Evolutionary conservation across 2,888 invertebrate species (phyloP), one percentile per base, ranked within the genome.

Genomic region (Caenorhabditis angaria): DNA sequence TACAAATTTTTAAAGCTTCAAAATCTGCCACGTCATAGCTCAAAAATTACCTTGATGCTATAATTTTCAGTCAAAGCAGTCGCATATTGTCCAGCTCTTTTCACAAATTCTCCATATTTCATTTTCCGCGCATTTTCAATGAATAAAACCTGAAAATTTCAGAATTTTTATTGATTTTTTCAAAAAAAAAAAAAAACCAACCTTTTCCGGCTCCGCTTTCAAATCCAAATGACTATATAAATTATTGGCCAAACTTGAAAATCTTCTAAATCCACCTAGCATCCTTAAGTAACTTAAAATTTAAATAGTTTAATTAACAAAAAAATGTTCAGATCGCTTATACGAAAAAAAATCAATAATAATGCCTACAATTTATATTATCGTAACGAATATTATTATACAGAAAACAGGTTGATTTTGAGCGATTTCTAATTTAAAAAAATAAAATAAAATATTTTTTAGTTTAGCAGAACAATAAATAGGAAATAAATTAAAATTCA

Each of bases 91-190:
- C 85, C 85, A 12, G 83, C 77, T 41, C 73, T 53, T 24, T 79
- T 71, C 51, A 83, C 77, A 28, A 85, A 74, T 24, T 83, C 81
- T 27, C 83, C 83, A 50, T 84, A 85, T 0, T 76, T 75, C 2
- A 64, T 60, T 25, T 66, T 58, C 2, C 68, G 62, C 20, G 61
- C 65, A 25, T 73, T 74, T 32, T 80, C 81, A 29, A 76, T 64
- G 66, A 76, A 79, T n/a, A 74, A 57, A 28, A 71, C 35, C 76
- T 78, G 65, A 27, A 56, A 55, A n/a, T n/a, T n/a, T n/a, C n/a
- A n/a, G n/a, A n/a, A n/a, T n/a, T n/a, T n/a, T n/a, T n/a, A n/a
- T n/a, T n/a, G n/a, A n/a, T n/a, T n/a, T n/a, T n/a, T n/a, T n/a
- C n/a, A n/a, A n/a, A n/a, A n/a, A n/a, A n/a, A n/a, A n/a, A n/a